Evolutionary conservation across 2,888 invertebrate genomes (phyloP), one percentile per base, ranked within the genome.

Genomic region (Pycnomerus fuliginosus): DNA sequence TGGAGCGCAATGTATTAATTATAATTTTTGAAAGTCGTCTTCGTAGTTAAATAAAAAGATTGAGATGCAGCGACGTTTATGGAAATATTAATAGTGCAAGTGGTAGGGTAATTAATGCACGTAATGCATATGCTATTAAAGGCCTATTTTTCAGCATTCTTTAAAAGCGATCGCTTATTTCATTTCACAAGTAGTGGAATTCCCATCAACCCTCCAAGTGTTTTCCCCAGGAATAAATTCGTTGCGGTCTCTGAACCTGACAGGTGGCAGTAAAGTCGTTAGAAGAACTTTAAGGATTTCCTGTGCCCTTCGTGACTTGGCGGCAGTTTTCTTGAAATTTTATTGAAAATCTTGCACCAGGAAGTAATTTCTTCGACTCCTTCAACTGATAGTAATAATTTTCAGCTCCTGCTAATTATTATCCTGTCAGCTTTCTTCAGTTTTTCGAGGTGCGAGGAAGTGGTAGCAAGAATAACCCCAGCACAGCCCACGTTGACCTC

Each of bases 181-280:
- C n/a, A 20, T 20, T 20, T 20, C 20, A 20, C 20, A 20, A 8
- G 5, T 7, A 20, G 20, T 20, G 20, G 8, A 20, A 20, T 20
- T 20, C 20, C 20, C 20, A 25, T 10, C 20, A 20, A 20, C 5
- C 5, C 5, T 42, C 24, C 53, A 58, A 61, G 60, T 56, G 53
- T 56, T 61, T 65, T 59, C 64, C 64, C 65, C 49, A 58, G 61
- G 68, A 65, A 68, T 67, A 67, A 62, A 66, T 67, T 68, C 60
- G 67, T 67, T 58, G 59, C 65, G 68, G 55, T 57, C 56, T 58
- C 56, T 64, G 64, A 58, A 61, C 60, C 56, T 59, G 65, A 61
- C 68, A 67, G 68, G 68, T 68, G 68, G 58, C 57, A 36, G 52
- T 24, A 51, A 53, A 55, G 56, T 62, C 60, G 61, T 63, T 64